These are phyloP conservation scores for Nudaria mundana DNA, from an alignment of 2,888 invertebrate species.

Conservation along the genomic window DNA sequence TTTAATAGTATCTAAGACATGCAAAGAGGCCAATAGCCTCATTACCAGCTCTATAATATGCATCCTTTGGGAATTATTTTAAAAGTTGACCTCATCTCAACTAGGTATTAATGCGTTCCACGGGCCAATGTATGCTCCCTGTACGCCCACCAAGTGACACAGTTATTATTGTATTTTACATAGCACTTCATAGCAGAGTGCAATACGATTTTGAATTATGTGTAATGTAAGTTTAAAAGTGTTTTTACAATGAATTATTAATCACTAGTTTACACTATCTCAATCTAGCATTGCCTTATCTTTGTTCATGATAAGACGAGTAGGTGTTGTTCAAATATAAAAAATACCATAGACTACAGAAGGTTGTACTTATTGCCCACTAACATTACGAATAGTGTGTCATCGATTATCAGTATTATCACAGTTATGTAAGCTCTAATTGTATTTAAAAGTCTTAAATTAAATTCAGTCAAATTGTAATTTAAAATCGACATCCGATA, in stretches of 20 bases:
- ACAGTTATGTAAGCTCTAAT: neutral
- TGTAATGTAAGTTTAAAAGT: slow-evolving; percentile 6
- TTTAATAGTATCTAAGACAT: slow-evolving; percentile 7
- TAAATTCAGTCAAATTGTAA: neutral
- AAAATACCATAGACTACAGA: slow-evolving; percentile 27
- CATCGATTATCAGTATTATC: neutral
- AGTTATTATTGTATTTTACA: slow-evolving; percentile 18
- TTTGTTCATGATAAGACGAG: slow-evolving; percentile 46
- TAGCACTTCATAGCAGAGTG: slow-evolving; percentile 20
- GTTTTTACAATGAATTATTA: slow-evolving; percentile 26
- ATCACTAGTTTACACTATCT: slow-evolving; percentile 39
- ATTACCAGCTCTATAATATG: slow-evolving; percentile 17
- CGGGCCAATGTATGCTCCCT: slow-evolving; percentile 39
- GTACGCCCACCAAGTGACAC: slow-evolving; percentile 51
- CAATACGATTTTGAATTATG: slow-evolving; percentile 9
- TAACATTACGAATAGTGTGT: neutral
- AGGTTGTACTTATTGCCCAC: too few species aligned
- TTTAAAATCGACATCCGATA: neutral
- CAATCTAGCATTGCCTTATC: slow-evolving; percentile 48
- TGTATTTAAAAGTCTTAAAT: too few species aligned
- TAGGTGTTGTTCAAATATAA: slow-evolving; percentile 35
- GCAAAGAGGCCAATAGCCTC: slow-evolving; percentile 6
- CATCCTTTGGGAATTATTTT: slow-evolving; percentile 33
- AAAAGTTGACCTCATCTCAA: slow-evolving; percentile 48
- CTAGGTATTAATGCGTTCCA: slow-evolving; percentile 41